Conservation (phyloP, 1,140 invertebrate genomes). For the Euura lappo region DNA sequence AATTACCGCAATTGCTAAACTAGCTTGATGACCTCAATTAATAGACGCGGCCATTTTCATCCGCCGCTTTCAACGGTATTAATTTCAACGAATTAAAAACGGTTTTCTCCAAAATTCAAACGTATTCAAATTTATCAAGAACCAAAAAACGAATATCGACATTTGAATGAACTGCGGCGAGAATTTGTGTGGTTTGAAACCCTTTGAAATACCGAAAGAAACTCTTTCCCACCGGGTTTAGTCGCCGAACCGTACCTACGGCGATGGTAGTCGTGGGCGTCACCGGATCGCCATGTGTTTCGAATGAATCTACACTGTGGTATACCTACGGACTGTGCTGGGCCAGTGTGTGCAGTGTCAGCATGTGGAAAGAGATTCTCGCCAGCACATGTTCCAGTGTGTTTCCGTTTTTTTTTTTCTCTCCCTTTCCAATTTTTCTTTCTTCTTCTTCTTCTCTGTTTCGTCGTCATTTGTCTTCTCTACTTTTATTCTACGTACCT, state of each 20-base stretch:
- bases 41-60: constrained; percentile 14
- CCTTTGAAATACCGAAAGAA: background rate
- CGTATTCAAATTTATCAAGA: too few species aligned
- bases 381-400: constrained; percentile 30
- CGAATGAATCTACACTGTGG: constrained; percentile 42
- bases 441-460: constrained; percentile 22
- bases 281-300: constrained; percentile 39
- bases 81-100: too few species aligned
- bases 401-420: constrained; percentile 8
- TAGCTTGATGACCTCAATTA: constrained; percentile 46
- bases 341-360: constrained; percentile 21
- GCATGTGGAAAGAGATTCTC: constrained; percentile 53
- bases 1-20: constrained; percentile 45
- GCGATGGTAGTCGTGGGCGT: background rate
- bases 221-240: background rate
- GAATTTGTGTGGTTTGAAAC: too few species aligned
- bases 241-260: background rate
- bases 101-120: too few species aligned
- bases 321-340: background rate
- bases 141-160: too few species aligned
- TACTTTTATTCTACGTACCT: constrained; percentile 5
- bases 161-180: too few species aligned
- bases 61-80: background rate
- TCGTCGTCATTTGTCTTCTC: constrained; percentile 8
- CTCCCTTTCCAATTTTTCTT: constrained; percentile 6